Evolutionary conservation across 2,113 vertebrate genomes (phyloP).

Genomic region (Osmerus mordax): DNA sequence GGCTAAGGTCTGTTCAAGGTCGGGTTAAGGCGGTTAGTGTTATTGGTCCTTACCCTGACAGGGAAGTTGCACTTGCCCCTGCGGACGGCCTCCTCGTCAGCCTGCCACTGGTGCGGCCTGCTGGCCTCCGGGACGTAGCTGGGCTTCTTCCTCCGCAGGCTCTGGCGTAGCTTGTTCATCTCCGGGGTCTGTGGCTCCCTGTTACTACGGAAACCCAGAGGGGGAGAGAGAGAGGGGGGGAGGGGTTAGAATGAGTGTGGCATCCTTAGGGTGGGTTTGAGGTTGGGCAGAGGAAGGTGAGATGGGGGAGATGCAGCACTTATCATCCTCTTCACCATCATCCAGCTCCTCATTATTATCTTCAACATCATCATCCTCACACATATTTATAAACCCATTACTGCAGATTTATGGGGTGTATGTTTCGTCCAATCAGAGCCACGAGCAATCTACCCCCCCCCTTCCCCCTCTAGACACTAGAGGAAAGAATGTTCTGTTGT

Average conservation of each 20-base stretch:
- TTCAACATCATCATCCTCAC: too few relatives aligned
- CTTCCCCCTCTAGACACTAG: too few relatives aligned
- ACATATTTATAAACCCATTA: too few relatives aligned
- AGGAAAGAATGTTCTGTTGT: too few relatives aligned
- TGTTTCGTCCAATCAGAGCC: too few relatives aligned
- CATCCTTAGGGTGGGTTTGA: too few relatives aligned
- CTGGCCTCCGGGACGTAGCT: conserved; percentile 88
- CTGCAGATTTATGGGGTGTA: too few relatives aligned
- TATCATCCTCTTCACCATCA: too few relatives aligned
- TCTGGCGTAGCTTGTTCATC: conserved; percentile 94
- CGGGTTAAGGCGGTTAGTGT: neutral
- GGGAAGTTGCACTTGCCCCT: conserved; percentile 89
- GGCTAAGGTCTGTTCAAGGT: neutral
- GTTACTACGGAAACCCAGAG: conserved; percentile 52
- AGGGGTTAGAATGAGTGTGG: neutral
- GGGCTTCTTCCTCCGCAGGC: conserved; percentile 87
- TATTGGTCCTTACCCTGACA: conserved; percentile 77
- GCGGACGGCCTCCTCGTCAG: conserved; percentile 86
- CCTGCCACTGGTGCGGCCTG: conserved; percentile 90
- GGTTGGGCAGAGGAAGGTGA: too few relatives aligned
- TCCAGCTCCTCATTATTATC: too few relatives aligned
- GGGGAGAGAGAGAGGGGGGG: neutral
- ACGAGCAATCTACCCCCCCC: too few relatives aligned
- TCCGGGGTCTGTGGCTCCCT: conserved; percentile 79
- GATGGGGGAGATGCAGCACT: too few relatives aligned